A percentile compares a stretch with the other conserved stretches of the same genome.
Conservation (phyloP, 1,140 invertebrate species). For the Drosophila tsacasi region DNA sequence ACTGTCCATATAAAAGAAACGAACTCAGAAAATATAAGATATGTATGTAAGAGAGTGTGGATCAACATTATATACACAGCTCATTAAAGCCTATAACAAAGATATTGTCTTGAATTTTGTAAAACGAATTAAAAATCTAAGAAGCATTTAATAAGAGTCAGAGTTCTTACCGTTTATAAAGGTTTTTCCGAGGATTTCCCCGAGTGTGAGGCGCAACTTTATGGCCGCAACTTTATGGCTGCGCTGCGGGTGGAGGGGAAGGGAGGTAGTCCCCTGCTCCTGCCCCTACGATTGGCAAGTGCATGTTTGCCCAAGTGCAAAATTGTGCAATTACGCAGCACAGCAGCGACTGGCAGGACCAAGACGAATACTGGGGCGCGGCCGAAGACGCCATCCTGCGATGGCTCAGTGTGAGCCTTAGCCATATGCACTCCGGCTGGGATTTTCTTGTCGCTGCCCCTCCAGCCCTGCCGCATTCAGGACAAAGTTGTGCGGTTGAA, state of each 20-base stretch:
- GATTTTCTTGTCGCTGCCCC: constrained; percentile 21
- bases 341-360: constrained; percentile 25
- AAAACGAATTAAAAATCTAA: not conserved
- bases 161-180: no score
- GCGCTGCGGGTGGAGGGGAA: not conserved
- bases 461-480: constrained; percentile 18
- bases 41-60: no score
- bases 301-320: constrained; percentile 77
- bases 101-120: no score
- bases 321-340: constrained; percentile 75
- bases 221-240: constrained; percentile 1
- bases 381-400: constrained; percentile 21
- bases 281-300: constrained; percentile 64
- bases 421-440: constrained; percentile 34
- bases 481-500: constrained; percentile 44
- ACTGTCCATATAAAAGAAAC: no score
- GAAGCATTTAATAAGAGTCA: not conserved
- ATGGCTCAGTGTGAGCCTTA: constrained; percentile 14
- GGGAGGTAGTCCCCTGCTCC: not conserved
- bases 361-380: constrained; percentile 1
- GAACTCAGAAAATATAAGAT: no score
- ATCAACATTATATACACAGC: no score
- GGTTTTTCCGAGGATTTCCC: not conserved
- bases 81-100: no score
- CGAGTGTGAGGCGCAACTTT: constrained; percentile 6